phyloP scores from a whole-genome alignment of 2,797 vertebrate genomes.

The Lepilemur ruficaudatus region DNA sequence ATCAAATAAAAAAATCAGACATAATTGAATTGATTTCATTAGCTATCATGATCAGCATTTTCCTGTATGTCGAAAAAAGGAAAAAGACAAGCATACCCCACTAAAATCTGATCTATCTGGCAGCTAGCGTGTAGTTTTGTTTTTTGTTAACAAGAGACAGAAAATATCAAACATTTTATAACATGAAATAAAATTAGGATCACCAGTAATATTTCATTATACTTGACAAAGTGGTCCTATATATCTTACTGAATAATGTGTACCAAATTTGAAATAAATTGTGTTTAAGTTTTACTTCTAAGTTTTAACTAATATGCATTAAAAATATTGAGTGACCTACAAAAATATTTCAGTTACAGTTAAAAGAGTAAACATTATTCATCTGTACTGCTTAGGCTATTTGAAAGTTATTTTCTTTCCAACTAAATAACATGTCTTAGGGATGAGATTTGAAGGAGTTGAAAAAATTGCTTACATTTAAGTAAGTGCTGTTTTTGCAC shows the following conservation, averaged over 20 bases:
- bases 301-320: not conserved
- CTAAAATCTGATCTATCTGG: not conserved
- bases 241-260: not conserved
- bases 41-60: not conserved
- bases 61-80: not conserved
- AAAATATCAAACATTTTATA: not conserved
- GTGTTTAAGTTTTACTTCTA: not conserved
- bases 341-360: not conserved
- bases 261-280: not conserved
- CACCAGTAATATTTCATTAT: not conserved
- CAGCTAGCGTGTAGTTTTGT: not conserved
- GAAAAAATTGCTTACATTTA: not conserved
- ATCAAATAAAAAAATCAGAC: not conserved
- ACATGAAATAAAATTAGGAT: not conserved
- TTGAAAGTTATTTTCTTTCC: not conserved
- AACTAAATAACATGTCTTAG: not conserved
- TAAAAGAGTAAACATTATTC: not conserved
- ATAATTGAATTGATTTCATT: not conserved
- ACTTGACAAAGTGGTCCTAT: not conserved
- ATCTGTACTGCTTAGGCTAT: not conserved
- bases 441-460: not conserved
- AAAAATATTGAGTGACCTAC: not conserved
- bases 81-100: not conserved
- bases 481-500: not conserved
- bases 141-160: not conserved